Base-by-base conservation (phyloP, 2,888 invertebrate species). In the Stomorhina lunata region DNA sequence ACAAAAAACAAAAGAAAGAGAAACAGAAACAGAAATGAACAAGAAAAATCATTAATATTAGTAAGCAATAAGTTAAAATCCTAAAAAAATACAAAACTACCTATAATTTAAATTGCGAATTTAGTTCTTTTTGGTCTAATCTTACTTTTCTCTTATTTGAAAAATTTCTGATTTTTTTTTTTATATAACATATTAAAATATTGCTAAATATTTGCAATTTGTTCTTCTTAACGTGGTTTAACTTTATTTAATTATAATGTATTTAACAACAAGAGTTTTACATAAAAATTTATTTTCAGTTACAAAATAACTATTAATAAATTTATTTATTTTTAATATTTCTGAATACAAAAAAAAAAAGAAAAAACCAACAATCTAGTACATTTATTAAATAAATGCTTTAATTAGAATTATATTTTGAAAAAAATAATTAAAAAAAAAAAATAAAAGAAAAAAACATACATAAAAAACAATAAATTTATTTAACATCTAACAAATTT, bases 371-470 rank as follows among this genome's bases (percentile, higher is more conserved):
- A 50, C 9, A 48, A 65, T 37, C 61, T 80, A 80, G 80, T 75
- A 75, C 73, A 80, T 80, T 75, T 80, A 75, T 80, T 57, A 80
- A 75, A 48, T 80, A 75, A 75, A 75, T 75, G 75, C 80, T 80
- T 80, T 75, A 75, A 75, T 69, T 69, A 69, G 69, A 75, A 32
- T 43, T 43, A 61, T 59, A 37, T 73, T 73, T 75, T 80, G 45
- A 48, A 75, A 53, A 72, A 61, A 53, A 75, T 17, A 72, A 45
- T 17, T 10, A 40, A 32, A 50, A 32, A 50, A 40, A 48, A 50
- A 50, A 12, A 4, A 57, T 7, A 34, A 55, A 27, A 55, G 12
- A 57, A 34, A 57, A 32, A 57, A n/a, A n/a, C n/a, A n/a, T 15
- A 32, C 40, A 17, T 15, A 45, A 59, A 68, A 55, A 59, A 53